Evolutionary conservation across 2,888 invertebrate species (phyloP).

Genomic region (Diadegma fenestrale): DNA sequence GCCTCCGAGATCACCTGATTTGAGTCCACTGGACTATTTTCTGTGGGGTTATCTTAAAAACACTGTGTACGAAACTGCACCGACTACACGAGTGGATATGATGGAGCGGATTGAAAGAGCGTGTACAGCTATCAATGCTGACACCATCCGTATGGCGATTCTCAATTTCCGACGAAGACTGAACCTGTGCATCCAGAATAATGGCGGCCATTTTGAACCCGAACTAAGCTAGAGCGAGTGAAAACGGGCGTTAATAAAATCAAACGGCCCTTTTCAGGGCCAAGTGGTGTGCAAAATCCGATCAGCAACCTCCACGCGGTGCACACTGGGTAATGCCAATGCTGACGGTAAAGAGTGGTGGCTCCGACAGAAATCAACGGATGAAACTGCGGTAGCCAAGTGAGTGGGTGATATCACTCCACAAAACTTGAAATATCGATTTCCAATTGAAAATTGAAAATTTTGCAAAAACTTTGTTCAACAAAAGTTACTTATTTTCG

Average conservation of each 20-base stretch:
- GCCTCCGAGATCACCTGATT: too few relatives aligned
- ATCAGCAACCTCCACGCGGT: too few relatives aligned
- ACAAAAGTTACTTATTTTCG: not conserved
- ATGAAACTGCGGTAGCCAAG: too few relatives aligned
- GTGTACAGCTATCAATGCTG: not conserved
- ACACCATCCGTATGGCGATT: not conserved
- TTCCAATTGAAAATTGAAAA: not conserved
- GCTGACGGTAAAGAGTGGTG: too few relatives aligned
- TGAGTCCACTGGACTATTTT: too few relatives aligned
- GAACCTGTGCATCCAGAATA: not conserved
- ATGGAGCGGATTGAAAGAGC: not conserved
- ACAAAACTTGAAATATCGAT: not conserved
- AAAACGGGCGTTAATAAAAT: not conserved
- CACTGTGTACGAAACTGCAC: not conserved
- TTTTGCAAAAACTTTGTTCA: not conserved
- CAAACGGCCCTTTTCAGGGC: constrained; percentile 1
- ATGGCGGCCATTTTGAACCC: not conserved
- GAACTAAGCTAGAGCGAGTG: not conserved
- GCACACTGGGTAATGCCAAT: too few relatives aligned
- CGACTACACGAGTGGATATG: not conserved
- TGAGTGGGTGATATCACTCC: too few relatives aligned
- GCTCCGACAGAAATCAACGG: too few relatives aligned
- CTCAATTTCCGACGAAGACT: not conserved
- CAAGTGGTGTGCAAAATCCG: too few relatives aligned
- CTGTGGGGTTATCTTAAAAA: constrained; percentile 18